A percentile compares a stretch with the other conserved stretches of the same genome.
These are phyloP conservation scores for Meliscaeva auricollis DNA, from an alignment of 2,888 invertebrate species.

Conservation along the genomic window DNA sequence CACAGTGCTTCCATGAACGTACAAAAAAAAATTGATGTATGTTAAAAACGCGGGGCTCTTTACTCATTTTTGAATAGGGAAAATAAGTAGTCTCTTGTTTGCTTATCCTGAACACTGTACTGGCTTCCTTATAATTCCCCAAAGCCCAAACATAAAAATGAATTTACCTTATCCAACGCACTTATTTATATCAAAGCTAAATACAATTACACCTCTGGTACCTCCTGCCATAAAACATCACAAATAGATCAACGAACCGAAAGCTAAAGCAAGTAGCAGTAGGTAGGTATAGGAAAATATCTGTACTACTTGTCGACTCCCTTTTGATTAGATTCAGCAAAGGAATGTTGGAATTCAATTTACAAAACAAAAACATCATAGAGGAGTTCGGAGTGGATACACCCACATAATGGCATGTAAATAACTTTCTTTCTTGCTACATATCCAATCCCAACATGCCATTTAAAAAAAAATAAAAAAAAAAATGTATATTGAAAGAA, in stretches of 20 bases:
- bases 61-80: too few relatives aligned
- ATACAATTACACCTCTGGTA: slow-evolving; percentile 22
- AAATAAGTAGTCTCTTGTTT: too few relatives aligned
- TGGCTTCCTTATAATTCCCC: too few relatives aligned
- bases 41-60: too few relatives aligned
- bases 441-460: slow-evolving; percentile 10
- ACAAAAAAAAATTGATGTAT: too few relatives aligned
- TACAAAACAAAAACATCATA: slow-evolving; percentile 10
- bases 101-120: too few relatives aligned
- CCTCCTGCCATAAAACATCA: background rate
- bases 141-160: background rate
- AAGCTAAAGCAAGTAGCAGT: background rate
- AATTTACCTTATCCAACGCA: background rate
- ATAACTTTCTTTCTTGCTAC: slow-evolving; percentile 11
- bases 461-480: background rate
- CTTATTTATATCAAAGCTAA: background rate
- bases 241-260: slow-evolving; percentile 6
- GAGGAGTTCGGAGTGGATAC: background rate
- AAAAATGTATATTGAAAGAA: background rate
- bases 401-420: slow-evolving; percentile 31
- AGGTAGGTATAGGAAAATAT: too few relatives aligned
- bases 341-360: slow-evolving; percentile 22
- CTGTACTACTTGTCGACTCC: background rate
- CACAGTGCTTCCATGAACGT: too few relatives aligned
- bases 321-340: slow-evolving; percentile 17